A percentile compares a stretch with the other conserved stretches of the same genome.
These are phyloP conservation scores for Hipposideros armiger DNA, from an alignment of 2,113 vertebrate species.

Conservation along the genomic window DNA sequence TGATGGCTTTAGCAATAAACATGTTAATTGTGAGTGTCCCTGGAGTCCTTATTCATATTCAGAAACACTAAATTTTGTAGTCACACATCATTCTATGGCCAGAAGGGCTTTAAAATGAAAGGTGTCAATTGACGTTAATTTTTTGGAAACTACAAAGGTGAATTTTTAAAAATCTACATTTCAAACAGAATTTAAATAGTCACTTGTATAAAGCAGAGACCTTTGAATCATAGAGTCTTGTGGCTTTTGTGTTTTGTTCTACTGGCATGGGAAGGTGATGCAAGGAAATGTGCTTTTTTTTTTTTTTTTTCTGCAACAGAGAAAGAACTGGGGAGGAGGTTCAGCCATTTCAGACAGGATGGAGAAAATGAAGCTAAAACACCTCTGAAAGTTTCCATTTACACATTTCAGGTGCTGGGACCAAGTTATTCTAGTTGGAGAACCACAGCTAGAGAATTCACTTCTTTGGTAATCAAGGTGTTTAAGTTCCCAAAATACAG, in stretches of 20 bases:
- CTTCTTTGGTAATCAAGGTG: slow-evolving; percentile 50
- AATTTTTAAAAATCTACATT: slow-evolving; percentile 53
- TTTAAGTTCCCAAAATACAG: slow-evolving; percentile 9
- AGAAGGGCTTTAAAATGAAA: slow-evolving; percentile 60
- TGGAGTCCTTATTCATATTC: slow-evolving; percentile 44
- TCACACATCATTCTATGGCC: not conserved
- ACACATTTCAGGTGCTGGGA: slow-evolving; percentile 57
- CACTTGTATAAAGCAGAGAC: slow-evolving; percentile 34
- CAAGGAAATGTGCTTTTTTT: slow-evolving; percentile 47
- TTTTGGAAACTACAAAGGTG: slow-evolving; percentile 63
- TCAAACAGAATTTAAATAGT: slow-evolving; percentile 49
- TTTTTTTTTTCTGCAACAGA: slow-evolving; percentile 28
- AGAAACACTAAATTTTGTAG: slow-evolving; percentile 19
- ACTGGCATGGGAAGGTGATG: slow-evolving; percentile 47
- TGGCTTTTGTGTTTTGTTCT: slow-evolving; percentile 75
- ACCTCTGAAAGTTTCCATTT: slow-evolving; percentile 71
- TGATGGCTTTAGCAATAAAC: slow-evolving; percentile 37
- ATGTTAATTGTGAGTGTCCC: not conserved
- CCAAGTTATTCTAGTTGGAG: slow-evolving; percentile 55
- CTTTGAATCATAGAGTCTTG: slow-evolving; percentile 59
- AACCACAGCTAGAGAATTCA: slow-evolving; percentile 53
- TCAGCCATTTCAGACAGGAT: slow-evolving; percentile 63
- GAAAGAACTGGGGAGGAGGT: slow-evolving; percentile 52
- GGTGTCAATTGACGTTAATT: slow-evolving; percentile 30
- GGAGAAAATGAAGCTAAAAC: slow-evolving; percentile 64